Evolutionary conservation across 2,888 invertebrate genomes (phyloP).

Genomic region (Anthoptus insignis): DNA sequence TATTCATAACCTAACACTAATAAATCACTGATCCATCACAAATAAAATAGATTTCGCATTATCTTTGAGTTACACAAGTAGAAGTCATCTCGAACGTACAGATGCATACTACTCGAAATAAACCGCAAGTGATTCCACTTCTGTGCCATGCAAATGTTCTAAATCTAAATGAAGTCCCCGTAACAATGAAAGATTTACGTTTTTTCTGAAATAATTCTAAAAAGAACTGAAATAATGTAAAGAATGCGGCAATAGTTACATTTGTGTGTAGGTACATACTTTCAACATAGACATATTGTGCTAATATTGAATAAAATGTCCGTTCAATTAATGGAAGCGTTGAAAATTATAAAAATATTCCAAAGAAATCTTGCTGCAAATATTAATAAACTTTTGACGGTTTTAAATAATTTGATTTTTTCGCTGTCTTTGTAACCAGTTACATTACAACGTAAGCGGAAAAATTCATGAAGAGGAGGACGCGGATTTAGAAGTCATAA

Average conservation of each 20-base stretch:
- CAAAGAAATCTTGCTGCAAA: too few relatives aligned
- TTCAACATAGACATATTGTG: not conserved
- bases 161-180: constrained; percentile 2
- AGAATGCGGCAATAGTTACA: not conserved
- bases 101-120: constrained; percentile 18
- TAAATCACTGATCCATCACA: constrained; percentile 10
- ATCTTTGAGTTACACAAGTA: constrained; percentile 2
- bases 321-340: not conserved
- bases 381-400: too few relatives aligned
- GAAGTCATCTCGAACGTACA: not conserved
- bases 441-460: too few relatives aligned
- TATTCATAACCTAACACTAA: not conserved
- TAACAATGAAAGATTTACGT: not conserved
- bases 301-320: not conserved
- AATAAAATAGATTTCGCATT: not conserved
- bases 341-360: too few relatives aligned
- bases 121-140: constrained; percentile 12
- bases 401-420: too few relatives aligned
- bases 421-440: too few relatives aligned
- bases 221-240: not conserved
- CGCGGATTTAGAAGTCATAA: too few relatives aligned
- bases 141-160: constrained; percentile 10
- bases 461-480: too few relatives aligned
- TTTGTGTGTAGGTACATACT: too few relatives aligned
- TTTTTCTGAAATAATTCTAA: not conserved